Percentiles rank a stretch among this genome's conserved stretches.
phyloP scores from a whole-genome alignment of 2,113 vertebrate species.

The Spizaetus ornatus region DNA sequence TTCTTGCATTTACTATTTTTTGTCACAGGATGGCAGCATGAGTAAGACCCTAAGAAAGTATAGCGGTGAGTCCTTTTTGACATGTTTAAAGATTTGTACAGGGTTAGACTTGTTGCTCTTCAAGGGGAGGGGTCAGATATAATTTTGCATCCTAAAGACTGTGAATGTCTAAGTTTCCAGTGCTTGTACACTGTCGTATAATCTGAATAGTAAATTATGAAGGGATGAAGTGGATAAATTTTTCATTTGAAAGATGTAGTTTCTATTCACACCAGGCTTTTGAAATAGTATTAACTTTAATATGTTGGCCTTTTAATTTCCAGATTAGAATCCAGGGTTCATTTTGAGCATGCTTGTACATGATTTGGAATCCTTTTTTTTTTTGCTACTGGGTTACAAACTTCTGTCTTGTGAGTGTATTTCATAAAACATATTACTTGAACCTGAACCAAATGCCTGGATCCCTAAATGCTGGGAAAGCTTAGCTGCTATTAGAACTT shows the following conservation, averaged over 20 bases:
- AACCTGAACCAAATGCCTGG: background rate
- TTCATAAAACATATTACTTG: background rate
- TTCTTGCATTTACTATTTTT: conserved; percentile 65
- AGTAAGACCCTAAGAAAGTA: conserved; percentile 64
- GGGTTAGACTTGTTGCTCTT: background rate
- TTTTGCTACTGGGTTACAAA: background rate
- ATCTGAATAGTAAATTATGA: background rate
- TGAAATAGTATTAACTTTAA: background rate
- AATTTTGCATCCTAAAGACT: background rate
- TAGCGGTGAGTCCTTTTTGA: background rate
- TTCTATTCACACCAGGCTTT: background rate
- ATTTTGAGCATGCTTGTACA: background rate
- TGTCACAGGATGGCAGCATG: conserved; percentile 82
- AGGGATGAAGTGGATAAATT: background rate
- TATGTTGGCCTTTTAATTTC: background rate
- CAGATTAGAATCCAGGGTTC: background rate
- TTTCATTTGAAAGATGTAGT: background rate
- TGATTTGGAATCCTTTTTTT: background rate
- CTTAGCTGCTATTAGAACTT: background rate
- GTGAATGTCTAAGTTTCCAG: background rate
- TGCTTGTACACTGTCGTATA: background rate
- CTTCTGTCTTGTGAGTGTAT: background rate
- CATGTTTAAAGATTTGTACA: background rate
- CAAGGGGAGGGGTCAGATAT: background rate
- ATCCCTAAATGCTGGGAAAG: background rate